Percentiles rank a stretch among this genome's conserved stretches.
Conservation (phyloP, 2,113 vertebrate genomes). For the Sceloporus tristichus region DNA sequence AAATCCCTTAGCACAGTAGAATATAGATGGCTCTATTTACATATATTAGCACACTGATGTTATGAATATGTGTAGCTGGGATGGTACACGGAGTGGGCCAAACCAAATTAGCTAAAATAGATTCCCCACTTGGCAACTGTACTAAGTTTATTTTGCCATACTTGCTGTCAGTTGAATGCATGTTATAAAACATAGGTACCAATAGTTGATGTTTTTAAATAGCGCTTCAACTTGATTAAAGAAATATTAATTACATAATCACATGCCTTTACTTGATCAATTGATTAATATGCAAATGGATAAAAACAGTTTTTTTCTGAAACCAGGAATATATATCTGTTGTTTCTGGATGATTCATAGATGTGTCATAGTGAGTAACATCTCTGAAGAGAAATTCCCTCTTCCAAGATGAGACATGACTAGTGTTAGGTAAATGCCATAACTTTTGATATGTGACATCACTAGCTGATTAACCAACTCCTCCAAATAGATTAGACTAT, state of each 20-base stretch:
- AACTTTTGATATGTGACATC: background rate
- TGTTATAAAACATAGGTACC: background rate
- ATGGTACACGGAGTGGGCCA: background rate
- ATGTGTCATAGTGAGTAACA: background rate
- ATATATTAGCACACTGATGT: conserved; percentile 26
- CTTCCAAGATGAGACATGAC: too few relatives aligned
- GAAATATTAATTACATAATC: background rate
- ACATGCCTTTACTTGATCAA: background rate
- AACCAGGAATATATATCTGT: background rate
- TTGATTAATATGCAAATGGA: background rate
- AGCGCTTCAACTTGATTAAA: background rate
- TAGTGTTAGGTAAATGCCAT: background rate
- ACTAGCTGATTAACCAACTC: background rate
- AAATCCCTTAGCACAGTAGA: conserved; percentile 31
- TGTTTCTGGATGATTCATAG: background rate
- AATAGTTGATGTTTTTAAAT: background rate
- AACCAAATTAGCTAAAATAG: conserved; percentile 14
- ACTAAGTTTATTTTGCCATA: background rate
- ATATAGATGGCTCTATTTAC: conserved; percentile 37
- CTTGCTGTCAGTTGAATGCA: background rate
- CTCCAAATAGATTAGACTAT: conserved; percentile 47
- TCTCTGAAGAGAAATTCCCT: background rate
- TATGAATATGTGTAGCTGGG: conserved; percentile 23
- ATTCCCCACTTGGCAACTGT: conserved; percentile 3
- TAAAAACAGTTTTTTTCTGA: background rate